These are phyloP conservation scores for Drosophila carrolli DNA, from an alignment of 1,140 invertebrate species.

Conservation along the genomic window DNA sequence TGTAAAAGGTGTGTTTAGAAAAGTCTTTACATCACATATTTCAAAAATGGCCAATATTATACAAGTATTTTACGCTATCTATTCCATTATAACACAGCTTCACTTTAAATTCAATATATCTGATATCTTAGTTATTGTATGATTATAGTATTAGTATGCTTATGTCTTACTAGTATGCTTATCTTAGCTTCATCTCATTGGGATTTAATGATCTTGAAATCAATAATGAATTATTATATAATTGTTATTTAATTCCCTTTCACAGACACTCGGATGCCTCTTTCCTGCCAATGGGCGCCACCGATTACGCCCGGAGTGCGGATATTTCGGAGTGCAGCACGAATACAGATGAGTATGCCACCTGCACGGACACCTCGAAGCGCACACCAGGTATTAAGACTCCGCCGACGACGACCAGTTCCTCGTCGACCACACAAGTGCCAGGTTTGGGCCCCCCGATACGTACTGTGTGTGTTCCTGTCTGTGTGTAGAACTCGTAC, in stretches of 20 bases:
- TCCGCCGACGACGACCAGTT: constrained; percentile 82
- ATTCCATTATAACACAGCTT: too few species aligned
- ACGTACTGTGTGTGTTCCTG: constrained; percentile 44
- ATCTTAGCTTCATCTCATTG: too few species aligned
- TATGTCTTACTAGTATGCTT: too few species aligned
- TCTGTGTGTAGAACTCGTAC: constrained; percentile 42
- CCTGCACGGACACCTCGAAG: constrained; percentile 90
- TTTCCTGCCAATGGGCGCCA: constrained; percentile 45
- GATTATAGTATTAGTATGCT: too few species aligned
- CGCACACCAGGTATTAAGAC: constrained; percentile 86
- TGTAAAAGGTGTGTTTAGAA: too few species aligned
- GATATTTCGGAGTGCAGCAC: constrained; percentile 94
- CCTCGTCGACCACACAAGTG: constrained; percentile 84
- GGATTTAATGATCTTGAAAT: too few species aligned
- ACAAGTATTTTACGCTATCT: too few species aligned
- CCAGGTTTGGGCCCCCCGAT: constrained; percentile 78
- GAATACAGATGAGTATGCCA: constrained; percentile 94
- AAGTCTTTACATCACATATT: too few species aligned
- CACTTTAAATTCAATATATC: too few species aligned
- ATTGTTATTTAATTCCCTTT: background rate
- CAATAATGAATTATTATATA: background rate
- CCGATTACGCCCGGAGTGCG: constrained; percentile 87
- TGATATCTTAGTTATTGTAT: too few species aligned
- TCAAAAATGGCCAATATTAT: too few species aligned
- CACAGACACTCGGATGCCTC: constrained; percentile 67